These are phyloP conservation scores for Lateolabrax maculatus DNA, from an alignment of 2,797 vertebrate species.

Conservation along the genomic window DNA sequence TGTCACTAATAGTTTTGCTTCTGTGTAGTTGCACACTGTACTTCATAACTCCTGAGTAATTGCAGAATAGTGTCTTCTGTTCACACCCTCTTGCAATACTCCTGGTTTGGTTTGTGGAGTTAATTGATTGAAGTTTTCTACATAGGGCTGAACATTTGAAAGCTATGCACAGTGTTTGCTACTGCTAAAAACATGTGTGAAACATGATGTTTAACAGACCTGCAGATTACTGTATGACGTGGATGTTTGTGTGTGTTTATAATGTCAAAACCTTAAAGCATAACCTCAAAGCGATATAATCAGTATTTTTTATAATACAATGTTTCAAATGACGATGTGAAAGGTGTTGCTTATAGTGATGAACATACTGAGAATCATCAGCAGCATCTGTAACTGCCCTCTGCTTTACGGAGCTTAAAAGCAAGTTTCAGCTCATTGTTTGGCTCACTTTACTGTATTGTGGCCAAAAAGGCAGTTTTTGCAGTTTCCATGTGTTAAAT, in stretches of 20 bases:
- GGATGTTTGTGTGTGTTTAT: too few species aligned
- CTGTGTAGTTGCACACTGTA: slow-evolving; percentile 8
- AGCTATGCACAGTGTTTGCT: not conserved
- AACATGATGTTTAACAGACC: not conserved
- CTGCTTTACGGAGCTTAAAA: too few species aligned
- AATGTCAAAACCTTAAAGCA: too few species aligned
- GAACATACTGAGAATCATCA: too few species aligned
- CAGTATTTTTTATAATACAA: too few species aligned
- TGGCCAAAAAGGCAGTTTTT: not conserved
- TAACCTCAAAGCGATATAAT: too few species aligned
- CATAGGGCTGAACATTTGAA: not conserved
- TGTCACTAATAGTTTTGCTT: slow-evolving; percentile 1
- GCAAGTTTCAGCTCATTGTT: too few species aligned
- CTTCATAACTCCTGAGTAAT: not conserved
- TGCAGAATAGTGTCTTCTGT: slow-evolving; percentile 19
- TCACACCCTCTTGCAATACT: not conserved
- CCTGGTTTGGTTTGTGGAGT: not conserved
- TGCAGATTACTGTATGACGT: not conserved
- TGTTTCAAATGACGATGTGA: too few species aligned
- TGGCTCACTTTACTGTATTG: too few species aligned
- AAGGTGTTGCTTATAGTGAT: too few species aligned
- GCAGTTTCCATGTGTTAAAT: too few species aligned
- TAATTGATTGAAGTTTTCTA: not conserved
- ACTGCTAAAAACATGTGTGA: not conserved
- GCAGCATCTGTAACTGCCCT: too few species aligned